Base-by-base conservation (phyloP, 1,140 invertebrate genomes). In the Trichomalopsis sarcophagae region DNA sequence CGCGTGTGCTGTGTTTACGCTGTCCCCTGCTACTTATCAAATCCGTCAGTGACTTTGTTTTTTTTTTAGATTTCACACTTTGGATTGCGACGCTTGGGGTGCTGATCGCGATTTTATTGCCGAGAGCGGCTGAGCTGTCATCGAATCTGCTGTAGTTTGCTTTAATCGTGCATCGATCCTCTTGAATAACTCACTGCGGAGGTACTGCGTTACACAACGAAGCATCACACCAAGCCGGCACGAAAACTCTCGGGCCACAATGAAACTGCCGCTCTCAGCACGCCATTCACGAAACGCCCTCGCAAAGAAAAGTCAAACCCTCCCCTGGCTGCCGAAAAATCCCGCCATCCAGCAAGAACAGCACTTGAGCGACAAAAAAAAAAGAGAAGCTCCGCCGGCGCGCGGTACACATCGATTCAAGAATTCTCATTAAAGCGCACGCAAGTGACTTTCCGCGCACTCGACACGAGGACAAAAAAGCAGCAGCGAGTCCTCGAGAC, bases 351-450 rank as follows among this genome's bases (percentile, higher is more conserved):
- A 5, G 33, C 40, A 44, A 44, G 40, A 44, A 44, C 10, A 44
- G 40, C 40, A 44, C 40, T 44, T 10, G 6, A 44, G 9, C 40
- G 40, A 44, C 9, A 44, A 44, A 44, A 44, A 44, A 44, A 10
- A 11, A 0, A 6, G 40, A 44, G 40, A 44, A 44, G 47, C 47
- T 50, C 10, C 47, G 11, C 7, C 11, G 47, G 11, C 13, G 73
- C 36, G 27, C 44, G 1, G 55, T 30, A 79, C 17, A 50, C 75
- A 75, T 81, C 68, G 30, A 75, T 84, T 66, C 44, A 68, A 81
- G 50, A 55, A 81, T 84, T 75, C 77, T 84, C 84, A 84, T 84
- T 81, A 81, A 80, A 84, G 77, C 21, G 55, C 76, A 74, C 68
- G 68, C 83, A 84, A 75, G 71, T 80, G 76, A 79, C 76, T 84